Evolutionary conservation across 2,888 invertebrate genomes (phyloP).

Genomic region (Thyatira batis): DNA sequence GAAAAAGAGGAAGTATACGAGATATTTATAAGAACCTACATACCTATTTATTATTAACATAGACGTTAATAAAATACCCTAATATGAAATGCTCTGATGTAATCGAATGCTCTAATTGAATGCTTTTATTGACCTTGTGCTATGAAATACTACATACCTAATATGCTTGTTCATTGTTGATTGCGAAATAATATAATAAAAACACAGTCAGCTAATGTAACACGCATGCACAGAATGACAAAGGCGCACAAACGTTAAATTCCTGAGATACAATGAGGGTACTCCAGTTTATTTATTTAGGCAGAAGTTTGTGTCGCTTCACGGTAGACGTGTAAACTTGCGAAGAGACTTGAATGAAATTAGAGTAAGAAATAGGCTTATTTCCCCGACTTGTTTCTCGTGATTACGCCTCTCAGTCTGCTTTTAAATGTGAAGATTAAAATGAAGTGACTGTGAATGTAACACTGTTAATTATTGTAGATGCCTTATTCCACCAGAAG

Average conservation of each 20-base stretch:
- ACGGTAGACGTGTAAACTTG: constrained; percentile 32
- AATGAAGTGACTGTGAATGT: constrained; percentile 44
- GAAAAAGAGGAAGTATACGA: too few relatives aligned
- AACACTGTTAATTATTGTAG: constrained; percentile 41
- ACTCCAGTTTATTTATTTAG: constrained; percentile 33
- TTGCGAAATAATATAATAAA: too few relatives aligned
- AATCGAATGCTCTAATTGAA: too few relatives aligned
- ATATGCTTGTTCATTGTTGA: too few relatives aligned
- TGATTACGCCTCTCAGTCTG: constrained; percentile 42
- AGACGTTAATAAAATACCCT: too few relatives aligned
- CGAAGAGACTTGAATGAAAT: constrained; percentile 43
- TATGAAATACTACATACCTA: too few relatives aligned
- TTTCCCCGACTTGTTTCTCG: constrained; percentile 31
- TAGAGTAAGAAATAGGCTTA: constrained; percentile 50
- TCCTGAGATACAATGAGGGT: constrained; percentile 22
- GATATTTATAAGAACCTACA: too few relatives aligned
- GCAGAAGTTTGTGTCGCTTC: constrained; percentile 26
- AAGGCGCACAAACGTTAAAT: constrained; percentile 19
- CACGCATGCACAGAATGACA: neutral
- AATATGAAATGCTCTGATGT: too few relatives aligned
- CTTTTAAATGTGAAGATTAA: constrained; percentile 41
- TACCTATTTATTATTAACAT: too few relatives aligned
- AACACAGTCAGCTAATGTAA: too few relatives aligned
- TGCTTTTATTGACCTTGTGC: too few relatives aligned
- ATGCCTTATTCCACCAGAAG: constrained; percentile 21